phyloP scores from a whole-genome alignment of 2,113 vertebrate species.

The Amblyornis subalaris region DNA sequence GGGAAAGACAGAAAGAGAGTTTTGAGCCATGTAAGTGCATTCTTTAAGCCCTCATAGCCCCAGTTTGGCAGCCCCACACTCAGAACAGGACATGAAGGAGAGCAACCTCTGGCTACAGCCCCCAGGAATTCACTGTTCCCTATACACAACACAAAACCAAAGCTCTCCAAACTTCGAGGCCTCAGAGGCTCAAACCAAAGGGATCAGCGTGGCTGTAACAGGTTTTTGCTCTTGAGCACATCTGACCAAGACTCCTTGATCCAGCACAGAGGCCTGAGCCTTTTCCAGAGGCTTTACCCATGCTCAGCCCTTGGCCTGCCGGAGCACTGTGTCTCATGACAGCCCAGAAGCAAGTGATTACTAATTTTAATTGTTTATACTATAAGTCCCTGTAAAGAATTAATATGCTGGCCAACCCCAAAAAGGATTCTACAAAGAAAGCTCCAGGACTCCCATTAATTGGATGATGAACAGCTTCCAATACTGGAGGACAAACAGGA shows the following conservation, averaged over 20 bases:
- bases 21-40: neutral
- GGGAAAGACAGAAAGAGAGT: too few species aligned
- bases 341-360: neutral
- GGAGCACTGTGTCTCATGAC: neutral
- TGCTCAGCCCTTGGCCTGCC: neutral
- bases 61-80: neutral
- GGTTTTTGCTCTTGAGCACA: neutral
- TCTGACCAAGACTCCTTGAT: neutral
- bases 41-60: neutral
- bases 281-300: neutral
- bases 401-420: neutral
- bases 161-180: neutral
- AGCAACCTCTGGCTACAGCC: neutral
- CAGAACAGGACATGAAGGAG: neutral
- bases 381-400: neutral
- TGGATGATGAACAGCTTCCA: constrained; percentile 6
- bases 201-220: neutral
- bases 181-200: neutral
- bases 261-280: neutral
- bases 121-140: rapidly evolving
- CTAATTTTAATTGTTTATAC: neutral
- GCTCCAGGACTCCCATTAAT: neutral
- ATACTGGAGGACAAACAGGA: neutral
- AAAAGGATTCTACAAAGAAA: neutral
- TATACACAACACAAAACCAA: neutral